Evolutionary conservation across 2,113 vertebrate genomes (phyloP).

Genomic region (Caranx ignobilis): DNA sequence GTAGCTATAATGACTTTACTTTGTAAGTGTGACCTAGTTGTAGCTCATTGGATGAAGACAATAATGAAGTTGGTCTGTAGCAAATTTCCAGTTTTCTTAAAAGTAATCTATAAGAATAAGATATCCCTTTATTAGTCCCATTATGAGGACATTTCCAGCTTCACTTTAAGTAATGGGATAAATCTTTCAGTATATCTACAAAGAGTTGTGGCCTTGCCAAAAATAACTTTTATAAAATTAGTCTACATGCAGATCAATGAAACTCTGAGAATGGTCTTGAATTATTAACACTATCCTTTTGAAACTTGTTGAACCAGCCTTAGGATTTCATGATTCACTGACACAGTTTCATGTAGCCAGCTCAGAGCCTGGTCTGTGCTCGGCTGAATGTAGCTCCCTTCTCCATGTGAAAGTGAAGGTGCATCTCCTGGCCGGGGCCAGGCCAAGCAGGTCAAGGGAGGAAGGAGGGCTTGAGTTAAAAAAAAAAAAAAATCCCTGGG

Average conservation of each 20-base stretch:
- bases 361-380: slow-evolving; percentile 14
- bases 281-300: background rate
- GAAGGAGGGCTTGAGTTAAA: slow-evolving; percentile 64
- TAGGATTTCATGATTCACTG: slow-evolving; percentile 5
- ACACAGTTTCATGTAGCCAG: slow-evolving; percentile 6
- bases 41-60: background rate
- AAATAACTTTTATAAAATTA: background rate
- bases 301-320: background rate
- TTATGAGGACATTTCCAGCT: no score
- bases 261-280: background rate
- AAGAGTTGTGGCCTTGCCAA: no score
- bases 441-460: slow-evolving; percentile 71
- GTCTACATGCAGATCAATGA: background rate
- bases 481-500: slow-evolving; percentile 68
- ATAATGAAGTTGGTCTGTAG: background rate
- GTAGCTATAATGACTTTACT: background rate
- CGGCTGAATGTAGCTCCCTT: slow-evolving; percentile 15
- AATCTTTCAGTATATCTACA: background rate
- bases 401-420: slow-evolving; percentile 68
- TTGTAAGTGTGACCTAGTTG: background rate
- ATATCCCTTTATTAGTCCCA: no score
- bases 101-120: background rate
- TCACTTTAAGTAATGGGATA: background rate
- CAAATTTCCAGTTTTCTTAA: background rate
- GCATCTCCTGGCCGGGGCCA: slow-evolving; percentile 57